These are phyloP conservation scores for Drosophila paranaensis DNA, from an alignment of 2,888 invertebrate genomes.

Conservation along the genomic window DNA sequence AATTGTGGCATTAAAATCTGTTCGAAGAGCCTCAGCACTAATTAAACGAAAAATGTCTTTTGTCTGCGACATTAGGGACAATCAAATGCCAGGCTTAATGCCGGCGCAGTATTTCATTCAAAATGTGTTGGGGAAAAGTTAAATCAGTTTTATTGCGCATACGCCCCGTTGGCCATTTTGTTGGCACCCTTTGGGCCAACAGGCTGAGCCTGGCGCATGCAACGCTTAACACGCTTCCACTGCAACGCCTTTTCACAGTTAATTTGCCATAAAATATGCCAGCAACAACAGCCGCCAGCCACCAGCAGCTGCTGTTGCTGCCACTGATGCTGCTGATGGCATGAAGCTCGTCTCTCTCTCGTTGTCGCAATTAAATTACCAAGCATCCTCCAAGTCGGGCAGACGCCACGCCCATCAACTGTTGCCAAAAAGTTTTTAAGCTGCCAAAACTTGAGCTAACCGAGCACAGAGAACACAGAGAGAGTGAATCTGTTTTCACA, in stretches of 20 bases:
- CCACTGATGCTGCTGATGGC: conserved; percentile 20
- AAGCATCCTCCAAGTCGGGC: conserved; percentile 23
- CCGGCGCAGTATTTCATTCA: not conserved
- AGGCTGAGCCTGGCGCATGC: conserved; percentile 21
- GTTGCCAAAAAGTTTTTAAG: conserved; percentile 78
- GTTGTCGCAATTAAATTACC: conserved; percentile 74
- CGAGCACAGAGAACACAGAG: conserved; percentile 11
- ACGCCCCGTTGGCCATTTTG: conserved; percentile 29
- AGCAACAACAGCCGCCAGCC: conserved; percentile 46
- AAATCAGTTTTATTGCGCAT: conserved; percentile 29
- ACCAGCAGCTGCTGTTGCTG: conserved; percentile 5
- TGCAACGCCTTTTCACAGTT: conserved; percentile 68
- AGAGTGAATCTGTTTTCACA: conserved; percentile 59
- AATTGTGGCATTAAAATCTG: conserved; percentile 70
- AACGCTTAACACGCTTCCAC: conserved; percentile 54
- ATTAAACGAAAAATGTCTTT: conserved; percentile 55
- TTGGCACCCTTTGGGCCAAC: conserved; percentile 10
- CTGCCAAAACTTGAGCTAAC: conserved; percentile 59
- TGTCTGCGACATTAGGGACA: conserved; percentile 6
- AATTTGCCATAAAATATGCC: conserved; percentile 75
- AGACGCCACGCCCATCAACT: conserved; percentile 45
- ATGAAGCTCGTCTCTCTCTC: conserved; percentile 55
- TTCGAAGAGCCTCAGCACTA: conserved; percentile 50
- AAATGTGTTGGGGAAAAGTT: conserved; percentile 5
- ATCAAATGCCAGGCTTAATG: not conserved